Evolutionary conservation across 2,113 vertebrate species (phyloP), one percentile per base, ranked within the genome.

Genomic region (Psettodes erumei): DNA sequence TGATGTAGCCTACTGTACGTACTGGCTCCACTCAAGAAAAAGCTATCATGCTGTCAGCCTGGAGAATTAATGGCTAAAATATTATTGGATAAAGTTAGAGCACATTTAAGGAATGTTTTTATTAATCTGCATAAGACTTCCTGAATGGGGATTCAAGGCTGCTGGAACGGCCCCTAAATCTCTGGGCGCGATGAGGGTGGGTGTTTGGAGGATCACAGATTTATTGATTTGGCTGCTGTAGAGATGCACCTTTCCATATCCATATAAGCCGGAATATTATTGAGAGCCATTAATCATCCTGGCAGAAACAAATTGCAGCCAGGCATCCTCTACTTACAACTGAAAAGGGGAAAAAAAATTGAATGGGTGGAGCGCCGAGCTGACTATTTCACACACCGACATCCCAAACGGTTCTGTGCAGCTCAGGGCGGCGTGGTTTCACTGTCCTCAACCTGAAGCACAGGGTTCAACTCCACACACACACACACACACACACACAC

Each of bases 221-320:
- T 92, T 92, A 94, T 94, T 53, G 91, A 94, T 93, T n/a, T 89
- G 79, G 76, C 75, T 84, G 54, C 81, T 84, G 91, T 83, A 86
- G 90, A 90, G 89, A 93, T 91, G 85, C 90, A 90, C 87, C 87
- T 90, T 91, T 76, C 88, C 88, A 91, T 92, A 91, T 92, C 90
- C 90, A 91, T 92, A 90, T 89, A 89, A 90, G 86, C 87, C 91
- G 87, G 86, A 89, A 87, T 91, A 87, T 90, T 92, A 94, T 92
- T 92, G 88, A 90, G 84, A 83, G 72, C 69, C 93, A 94, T 94
- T 93, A 91, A 93, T 94, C 92, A 93, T 75, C 6, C 51, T 89
- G 93, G 91, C 91, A 91, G 88, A 92, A 91, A 91, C 86, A 90
- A 93, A 93, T 91, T 93, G 89, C 81, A 71, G 80, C 86, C 67